Percentiles rank a stretch among this genome's conserved stretches.
These are phyloP conservation scores for Tribolium castaneum DNA, from an alignment of 1,140 invertebrate genomes.

Conservation along the genomic window DNA sequence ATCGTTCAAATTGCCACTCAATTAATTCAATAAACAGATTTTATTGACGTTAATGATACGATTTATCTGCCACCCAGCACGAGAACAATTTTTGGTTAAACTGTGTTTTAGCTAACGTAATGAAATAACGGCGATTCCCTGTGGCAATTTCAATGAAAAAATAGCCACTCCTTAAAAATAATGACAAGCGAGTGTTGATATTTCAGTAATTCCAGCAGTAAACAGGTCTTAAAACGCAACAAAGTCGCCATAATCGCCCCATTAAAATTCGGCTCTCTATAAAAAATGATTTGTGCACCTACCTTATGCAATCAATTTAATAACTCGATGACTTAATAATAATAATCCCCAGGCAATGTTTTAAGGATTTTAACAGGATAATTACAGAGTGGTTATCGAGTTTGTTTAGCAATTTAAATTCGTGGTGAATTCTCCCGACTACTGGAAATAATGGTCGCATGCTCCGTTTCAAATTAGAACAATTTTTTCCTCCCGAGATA, in stretches of 20 bases:
- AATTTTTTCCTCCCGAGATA: background rate
- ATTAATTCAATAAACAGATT: background rate
- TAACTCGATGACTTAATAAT: slow-evolving; percentile 30
- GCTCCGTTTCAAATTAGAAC: slow-evolving; percentile 20
- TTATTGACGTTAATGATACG: background rate
- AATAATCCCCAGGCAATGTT: slow-evolving; percentile 12
- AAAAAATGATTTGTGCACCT: slow-evolving; percentile 9
- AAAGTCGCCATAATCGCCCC: background rate
- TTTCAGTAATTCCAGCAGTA: background rate
- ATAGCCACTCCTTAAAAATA: background rate
- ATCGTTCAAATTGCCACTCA: background rate
- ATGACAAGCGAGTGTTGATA: slow-evolving; percentile 1
- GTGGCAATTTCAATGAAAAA: background rate
- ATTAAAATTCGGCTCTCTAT: background rate
- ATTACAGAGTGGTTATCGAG: slow-evolving; percentile 11
- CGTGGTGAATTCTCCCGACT: background rate
- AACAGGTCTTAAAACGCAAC: slow-evolving; percentile 9
- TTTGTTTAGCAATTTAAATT: slow-evolving; percentile 36
- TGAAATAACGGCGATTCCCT: background rate
- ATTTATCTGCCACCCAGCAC: background rate
- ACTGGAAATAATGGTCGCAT: slow-evolving; percentile 19
- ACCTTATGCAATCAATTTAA: slow-evolving; percentile 29
- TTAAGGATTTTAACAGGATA: slow-evolving; percentile 36
- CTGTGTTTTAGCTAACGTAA: background rate
- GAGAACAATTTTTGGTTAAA: background rate